Percentiles rank a stretch among this genome's conserved stretches.
phyloP scores from a whole-genome alignment of 2,888 invertebrate species.

The Andrena haemorrhoa region DNA sequence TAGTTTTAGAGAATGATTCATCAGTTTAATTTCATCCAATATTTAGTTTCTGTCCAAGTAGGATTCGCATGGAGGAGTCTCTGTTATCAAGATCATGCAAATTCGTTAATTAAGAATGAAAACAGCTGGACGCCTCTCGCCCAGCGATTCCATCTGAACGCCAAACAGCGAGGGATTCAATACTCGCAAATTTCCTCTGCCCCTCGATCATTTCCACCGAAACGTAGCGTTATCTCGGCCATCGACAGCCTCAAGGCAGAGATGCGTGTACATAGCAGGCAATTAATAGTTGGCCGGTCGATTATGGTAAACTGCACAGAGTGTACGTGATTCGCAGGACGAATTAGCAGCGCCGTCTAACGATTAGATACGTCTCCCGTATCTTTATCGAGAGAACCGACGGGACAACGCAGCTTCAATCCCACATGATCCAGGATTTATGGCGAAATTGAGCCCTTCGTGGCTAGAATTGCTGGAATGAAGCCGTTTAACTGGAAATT shows the following conservation, averaged over 20 bases:
- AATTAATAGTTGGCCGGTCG: slow-evolving; percentile 63
- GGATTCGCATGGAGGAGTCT: not conserved
- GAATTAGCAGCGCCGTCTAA: slow-evolving; percentile 34
- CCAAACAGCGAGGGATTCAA: not conserved
- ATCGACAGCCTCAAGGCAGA: slow-evolving; percentile 30
- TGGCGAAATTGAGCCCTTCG: not conserved
- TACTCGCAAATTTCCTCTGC: not conserved
- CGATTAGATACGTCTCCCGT: slow-evolving; percentile 35
- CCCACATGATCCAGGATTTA: not conserved
- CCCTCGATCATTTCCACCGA: slow-evolving; percentile 32
- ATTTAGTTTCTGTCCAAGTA: too few species aligned
- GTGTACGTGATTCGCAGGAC: slow-evolving; percentile 39
- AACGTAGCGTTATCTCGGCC: slow-evolving; percentile 23
- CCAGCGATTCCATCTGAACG: not conserved
- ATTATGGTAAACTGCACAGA: slow-evolving; percentile 59
- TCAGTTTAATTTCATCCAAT: too few species aligned
- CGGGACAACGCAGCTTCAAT: slow-evolving; percentile 1
- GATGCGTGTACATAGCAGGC: slow-evolving; percentile 29
- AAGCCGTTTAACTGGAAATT: not conserved
- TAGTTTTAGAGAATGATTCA: too few species aligned
- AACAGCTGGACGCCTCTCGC: not conserved
- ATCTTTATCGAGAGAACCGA: slow-evolving; percentile 24
- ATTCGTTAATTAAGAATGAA: slow-evolving; percentile 26
- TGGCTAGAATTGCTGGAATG: not conserved
- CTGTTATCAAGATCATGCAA: not conserved